phyloP scores from a whole-genome alignment of 2,888 invertebrate genomes.

The Epirrhoe tristata region DNA sequence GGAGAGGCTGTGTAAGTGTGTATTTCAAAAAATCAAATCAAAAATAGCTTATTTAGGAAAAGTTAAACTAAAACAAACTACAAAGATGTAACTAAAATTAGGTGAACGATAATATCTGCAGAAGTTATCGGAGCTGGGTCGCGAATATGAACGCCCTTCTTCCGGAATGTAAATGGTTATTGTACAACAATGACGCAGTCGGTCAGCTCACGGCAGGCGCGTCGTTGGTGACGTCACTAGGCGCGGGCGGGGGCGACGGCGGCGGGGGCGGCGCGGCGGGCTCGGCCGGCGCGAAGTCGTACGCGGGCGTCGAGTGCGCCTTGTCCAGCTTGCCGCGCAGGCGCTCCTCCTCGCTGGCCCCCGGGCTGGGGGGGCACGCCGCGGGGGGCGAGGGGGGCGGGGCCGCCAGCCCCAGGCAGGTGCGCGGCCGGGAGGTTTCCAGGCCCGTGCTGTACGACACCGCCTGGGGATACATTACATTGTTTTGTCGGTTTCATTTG shows the following conservation, averaged over 20 bases:
- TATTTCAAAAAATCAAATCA: too few species aligned
- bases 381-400: conserved; percentile 79
- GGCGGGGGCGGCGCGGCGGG: conserved; percentile 59
- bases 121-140: too few species aligned
- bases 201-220: conserved; percentile 20
- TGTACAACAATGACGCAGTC: too few species aligned
- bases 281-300: conserved; percentile 79
- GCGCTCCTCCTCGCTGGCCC: conserved; percentile 31
- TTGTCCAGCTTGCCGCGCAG: conserved; percentile 87
- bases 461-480: conserved; percentile 68
- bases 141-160: too few species aligned
- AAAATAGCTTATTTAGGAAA: too few species aligned
- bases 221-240: conserved; percentile 45
- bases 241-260: conserved; percentile 70
- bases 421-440: conserved; percentile 72
- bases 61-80: too few species aligned
- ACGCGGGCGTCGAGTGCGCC: conserved; percentile 93
- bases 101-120: too few species aligned
- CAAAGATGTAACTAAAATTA: too few species aligned
- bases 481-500: too few species aligned
- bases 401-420: conserved; percentile 27
- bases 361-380: conserved; percentile 80
- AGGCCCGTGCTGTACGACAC: conserved; percentile 91
- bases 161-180: too few species aligned
- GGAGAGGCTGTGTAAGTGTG: too few species aligned